These are phyloP conservation scores for Centropus bengalensis DNA, from an alignment of 2,113 vertebrate genomes.

Conservation along the genomic window DNA sequence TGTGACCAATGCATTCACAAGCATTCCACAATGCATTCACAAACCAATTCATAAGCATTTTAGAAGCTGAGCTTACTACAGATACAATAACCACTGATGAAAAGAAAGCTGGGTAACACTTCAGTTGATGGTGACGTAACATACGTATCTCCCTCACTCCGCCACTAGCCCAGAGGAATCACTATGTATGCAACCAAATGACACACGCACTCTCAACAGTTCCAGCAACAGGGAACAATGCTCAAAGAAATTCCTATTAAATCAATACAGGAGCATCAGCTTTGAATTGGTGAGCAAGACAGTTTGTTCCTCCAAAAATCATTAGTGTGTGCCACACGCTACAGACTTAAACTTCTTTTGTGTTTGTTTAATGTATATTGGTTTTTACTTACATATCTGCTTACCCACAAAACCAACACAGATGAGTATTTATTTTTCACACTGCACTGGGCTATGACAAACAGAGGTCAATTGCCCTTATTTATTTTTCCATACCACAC, in stretches of 20 bases:
- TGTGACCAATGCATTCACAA: not conserved
- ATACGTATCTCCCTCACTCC: not conserved
- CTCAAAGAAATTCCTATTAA: not conserved
- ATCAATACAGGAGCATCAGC: not conserved
- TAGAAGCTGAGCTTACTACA: not conserved
- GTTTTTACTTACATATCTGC: not conserved
- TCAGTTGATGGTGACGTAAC: not conserved
- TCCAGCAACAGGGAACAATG: not conserved
- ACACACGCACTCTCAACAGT: not conserved
- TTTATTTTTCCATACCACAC: not conserved
- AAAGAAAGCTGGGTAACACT: not conserved
- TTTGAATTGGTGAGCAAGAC: not conserved
- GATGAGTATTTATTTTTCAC: not conserved
- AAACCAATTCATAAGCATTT: not conserved
- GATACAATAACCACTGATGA: not conserved
- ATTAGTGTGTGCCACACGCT: rapidly evolving
- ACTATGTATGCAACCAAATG: not conserved
- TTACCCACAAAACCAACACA: not conserved
- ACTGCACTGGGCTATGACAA: not conserved
- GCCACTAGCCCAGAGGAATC: not conserved
- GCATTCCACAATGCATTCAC: not conserved
- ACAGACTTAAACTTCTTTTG: not conserved
- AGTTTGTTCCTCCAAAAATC: not conserved
- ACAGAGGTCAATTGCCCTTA: not conserved
- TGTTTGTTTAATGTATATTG: not conserved